These are phyloP conservation scores for Holcopasites calliopsidis DNA, from an alignment of 1,140 invertebrate genomes.

Conservation along the genomic window DNA sequence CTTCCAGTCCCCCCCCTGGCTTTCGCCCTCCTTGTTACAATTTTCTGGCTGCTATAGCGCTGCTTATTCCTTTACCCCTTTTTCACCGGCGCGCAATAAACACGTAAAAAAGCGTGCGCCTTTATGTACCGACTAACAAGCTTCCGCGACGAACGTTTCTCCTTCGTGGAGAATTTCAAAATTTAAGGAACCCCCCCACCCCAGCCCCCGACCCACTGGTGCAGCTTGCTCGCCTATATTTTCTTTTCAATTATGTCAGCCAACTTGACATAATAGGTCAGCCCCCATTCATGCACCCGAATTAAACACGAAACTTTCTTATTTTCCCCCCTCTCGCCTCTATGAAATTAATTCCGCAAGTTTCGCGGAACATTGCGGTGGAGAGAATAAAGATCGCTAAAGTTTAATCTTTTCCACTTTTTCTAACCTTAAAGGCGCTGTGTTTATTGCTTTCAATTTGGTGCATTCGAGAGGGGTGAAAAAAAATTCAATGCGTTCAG, in stretches of 20 bases:
- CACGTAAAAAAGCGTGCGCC: constrained; percentile 24
- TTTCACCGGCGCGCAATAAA: constrained; percentile 15
- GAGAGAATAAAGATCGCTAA: neutral
- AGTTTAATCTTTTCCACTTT: neutral
- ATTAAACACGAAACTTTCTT: neutral
- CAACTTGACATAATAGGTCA: neutral
- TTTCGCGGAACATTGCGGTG: neutral
- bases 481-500: too few species aligned
- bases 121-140: constrained; percentile 30
- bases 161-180: constrained; percentile 21
- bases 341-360: neutral
- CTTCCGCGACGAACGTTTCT: neutral
- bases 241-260: constrained; percentile 6
- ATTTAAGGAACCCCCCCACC: neutral
- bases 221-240: neutral
- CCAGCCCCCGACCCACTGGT: too few species aligned
- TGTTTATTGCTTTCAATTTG: neutral
- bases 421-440: too few species aligned
- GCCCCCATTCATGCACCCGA: neutral
- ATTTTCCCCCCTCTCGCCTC: neutral
- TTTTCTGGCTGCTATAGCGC: constrained; percentile 11
- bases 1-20: neutral
- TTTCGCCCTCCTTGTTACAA: constrained; percentile 2
- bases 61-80: constrained; percentile 4
- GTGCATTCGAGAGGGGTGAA: neutral